phyloP scores from a whole-genome alignment of 1,140 invertebrate species.

The Drosophila orena region DNA sequence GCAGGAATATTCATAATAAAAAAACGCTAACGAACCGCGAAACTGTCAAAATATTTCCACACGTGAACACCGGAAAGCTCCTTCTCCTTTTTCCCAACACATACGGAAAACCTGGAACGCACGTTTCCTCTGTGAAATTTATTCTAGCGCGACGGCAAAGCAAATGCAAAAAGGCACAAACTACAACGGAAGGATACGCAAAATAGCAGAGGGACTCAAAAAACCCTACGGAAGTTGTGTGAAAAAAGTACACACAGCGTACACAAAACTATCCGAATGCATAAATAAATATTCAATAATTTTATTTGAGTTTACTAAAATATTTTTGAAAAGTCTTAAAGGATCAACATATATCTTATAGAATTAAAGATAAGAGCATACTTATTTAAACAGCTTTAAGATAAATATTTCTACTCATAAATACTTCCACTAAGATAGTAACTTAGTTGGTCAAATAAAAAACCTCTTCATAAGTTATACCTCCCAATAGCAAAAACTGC shows the following conservation, averaged over 20 bases:
- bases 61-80: constrained; percentile 42
- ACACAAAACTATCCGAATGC: too few species aligned
- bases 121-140: constrained; percentile 54
- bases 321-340: too few species aligned
- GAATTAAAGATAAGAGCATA: too few species aligned
- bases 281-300: background rate
- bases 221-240: constrained; percentile 66
- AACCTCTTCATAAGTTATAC: too few species aligned
- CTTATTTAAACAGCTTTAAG: too few species aligned
- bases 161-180: constrained; percentile 53
- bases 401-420: too few species aligned
- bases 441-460: too few species aligned
- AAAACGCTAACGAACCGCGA: constrained; percentile 76
- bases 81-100: background rate
- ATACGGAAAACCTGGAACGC: constrained; percentile 39
- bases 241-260: constrained; percentile 59
- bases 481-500: background rate
- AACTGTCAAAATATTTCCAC: constrained; percentile 82
- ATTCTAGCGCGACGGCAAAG: constrained; percentile 59
- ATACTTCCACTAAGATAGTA: too few species aligned
- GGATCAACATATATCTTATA: too few species aligned
- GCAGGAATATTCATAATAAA: constrained; percentile 3
- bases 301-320: too few species aligned
- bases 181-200: constrained; percentile 76
- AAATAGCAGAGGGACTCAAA: constrained; percentile 50